Conservation (phyloP, 2,888 invertebrate species). For the Leptopilina syphax region DNA sequence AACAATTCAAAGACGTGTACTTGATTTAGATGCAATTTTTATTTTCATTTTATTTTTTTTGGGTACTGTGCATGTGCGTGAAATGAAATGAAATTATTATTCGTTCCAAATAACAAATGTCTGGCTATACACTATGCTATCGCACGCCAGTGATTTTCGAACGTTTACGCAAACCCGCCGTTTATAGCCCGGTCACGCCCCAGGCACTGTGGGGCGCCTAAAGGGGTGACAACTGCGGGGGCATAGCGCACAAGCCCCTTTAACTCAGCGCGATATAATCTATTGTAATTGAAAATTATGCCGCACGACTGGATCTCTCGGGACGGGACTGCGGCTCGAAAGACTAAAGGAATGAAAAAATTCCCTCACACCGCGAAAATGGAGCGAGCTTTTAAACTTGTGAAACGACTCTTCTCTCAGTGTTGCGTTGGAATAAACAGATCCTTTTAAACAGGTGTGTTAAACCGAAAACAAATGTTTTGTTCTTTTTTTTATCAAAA, state of each 20-base stretch:
- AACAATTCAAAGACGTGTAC: conserved; percentile 13
- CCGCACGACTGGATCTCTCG: conserved; percentile 62
- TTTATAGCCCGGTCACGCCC: conserved; percentile 66
- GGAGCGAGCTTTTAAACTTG: neutral
- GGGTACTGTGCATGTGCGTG: neutral
- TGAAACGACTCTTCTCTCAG: neutral
- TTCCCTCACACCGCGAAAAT: neutral
- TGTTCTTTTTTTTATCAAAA: no score
- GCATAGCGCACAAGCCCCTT: conserved; percentile 47
- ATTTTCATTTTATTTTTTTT: neutral
- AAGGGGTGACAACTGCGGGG: conserved; percentile 43
- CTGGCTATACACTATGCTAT: conserved; percentile 48
- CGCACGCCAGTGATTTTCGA: conserved; percentile 58
- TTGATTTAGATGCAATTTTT: conserved; percentile 12
- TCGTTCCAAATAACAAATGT: conserved; percentile 28
- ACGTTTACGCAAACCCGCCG: conserved; percentile 64
- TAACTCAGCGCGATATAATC: conserved; percentile 66
- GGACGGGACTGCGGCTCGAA: conserved; percentile 48
- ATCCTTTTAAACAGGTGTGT: no score
- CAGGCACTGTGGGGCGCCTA: conserved; percentile 38
- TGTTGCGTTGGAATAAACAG: neutral
- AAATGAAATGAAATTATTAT: conserved; percentile 32
- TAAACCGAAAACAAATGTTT: no score
- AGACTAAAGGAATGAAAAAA: conserved; percentile 34
- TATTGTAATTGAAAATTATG: conserved; percentile 70